phyloP scores from a whole-genome alignment of 2,888 invertebrate genomes.

The Eupsilia transversa region DNA sequence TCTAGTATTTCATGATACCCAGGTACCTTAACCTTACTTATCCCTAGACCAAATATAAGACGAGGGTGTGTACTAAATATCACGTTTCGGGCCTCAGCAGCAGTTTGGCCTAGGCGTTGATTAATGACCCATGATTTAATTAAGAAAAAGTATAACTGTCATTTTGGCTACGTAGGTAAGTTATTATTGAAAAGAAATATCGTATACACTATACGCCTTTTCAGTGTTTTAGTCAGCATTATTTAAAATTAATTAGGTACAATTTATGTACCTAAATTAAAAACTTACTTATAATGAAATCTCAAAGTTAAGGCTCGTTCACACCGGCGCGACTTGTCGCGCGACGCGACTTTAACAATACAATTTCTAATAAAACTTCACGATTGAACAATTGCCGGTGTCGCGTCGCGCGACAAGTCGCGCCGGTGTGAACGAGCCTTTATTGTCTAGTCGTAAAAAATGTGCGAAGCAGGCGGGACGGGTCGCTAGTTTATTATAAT shows the following conservation, averaged over 20 bases:
- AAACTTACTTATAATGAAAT: no score
- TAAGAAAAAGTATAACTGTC: constrained; percentile 43
- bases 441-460: neutral
- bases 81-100: constrained; percentile 54
- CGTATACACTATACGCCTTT: neutral
- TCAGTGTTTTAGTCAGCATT: neutral
- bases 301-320: no score
- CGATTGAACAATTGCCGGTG: no score
- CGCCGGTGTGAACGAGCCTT: no score
- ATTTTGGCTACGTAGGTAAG: neutral
- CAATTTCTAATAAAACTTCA: no score
- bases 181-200: neutral
- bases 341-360: no score
- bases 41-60: constrained; percentile 45
- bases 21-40: constrained; percentile 35
- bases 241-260: no score
- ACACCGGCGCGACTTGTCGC: no score
- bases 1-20: constrained; percentile 50
- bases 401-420: no score
- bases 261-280: no score
- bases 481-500: no score
- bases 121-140: constrained; percentile 62
- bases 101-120: constrained; percentile 58
- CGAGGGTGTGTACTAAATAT: constrained; percentile 63
- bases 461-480: no score